Conservation (phyloP, 2,888 invertebrate genomes). For the Caenorhabditis panamensis region DNA sequence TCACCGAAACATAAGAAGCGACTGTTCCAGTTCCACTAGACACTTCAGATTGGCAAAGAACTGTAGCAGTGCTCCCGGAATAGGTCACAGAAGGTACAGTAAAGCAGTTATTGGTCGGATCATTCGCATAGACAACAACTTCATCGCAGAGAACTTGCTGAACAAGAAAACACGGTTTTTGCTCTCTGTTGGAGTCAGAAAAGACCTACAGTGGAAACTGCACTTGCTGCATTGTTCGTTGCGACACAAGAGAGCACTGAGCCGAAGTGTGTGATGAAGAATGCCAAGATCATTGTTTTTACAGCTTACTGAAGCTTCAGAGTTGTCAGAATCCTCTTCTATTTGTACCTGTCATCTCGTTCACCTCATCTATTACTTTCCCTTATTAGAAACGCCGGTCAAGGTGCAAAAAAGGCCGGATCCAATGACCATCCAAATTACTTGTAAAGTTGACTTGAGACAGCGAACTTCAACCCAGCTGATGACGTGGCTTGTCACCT, state of each 20-base stretch:
- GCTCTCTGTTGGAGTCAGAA: too few species aligned
- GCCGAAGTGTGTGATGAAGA: slow-evolving; percentile 9
- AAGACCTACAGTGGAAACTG: not conserved
- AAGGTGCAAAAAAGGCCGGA: slow-evolving; percentile 1
- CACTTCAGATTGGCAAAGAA: not conserved
- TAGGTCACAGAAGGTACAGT: not conserved
- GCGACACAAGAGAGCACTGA: not conserved
- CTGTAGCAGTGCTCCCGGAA: not conserved
- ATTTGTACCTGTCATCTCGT: slow-evolving; percentile 31
- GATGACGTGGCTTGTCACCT: slow-evolving; percentile 36
- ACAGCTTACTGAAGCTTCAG: not conserved
- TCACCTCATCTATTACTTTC: slow-evolving; percentile 42
- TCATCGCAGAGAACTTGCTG: not conserved
- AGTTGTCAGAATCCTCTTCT: not conserved
- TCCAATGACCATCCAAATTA: not conserved
- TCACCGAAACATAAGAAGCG: not conserved
- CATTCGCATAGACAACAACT: not conserved
- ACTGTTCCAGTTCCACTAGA: not conserved
- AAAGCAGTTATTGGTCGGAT: not conserved
- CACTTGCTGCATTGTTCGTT: not conserved
- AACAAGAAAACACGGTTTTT: too few species aligned
- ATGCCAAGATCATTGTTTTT: not conserved
- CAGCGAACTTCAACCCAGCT: slow-evolving; percentile 3
- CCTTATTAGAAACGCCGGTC: slow-evolving; percentile 13
- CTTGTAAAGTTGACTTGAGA: not conserved